Evolutionary conservation across 2,113 vertebrate genomes (phyloP).

Genomic region (Bubalus kerabau): DNA sequence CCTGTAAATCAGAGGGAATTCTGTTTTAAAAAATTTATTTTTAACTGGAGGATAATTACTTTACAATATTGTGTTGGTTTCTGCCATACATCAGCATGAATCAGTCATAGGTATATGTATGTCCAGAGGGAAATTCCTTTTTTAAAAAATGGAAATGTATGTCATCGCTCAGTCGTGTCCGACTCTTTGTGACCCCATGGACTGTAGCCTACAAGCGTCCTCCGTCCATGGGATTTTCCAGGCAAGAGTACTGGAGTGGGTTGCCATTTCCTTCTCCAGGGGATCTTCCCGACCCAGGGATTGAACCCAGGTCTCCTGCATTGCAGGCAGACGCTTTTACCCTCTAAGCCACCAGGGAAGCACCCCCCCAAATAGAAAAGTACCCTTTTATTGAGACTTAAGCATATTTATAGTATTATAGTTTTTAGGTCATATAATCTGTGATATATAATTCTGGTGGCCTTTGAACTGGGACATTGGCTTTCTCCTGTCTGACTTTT

Average conservation of each 20-base stretch:
- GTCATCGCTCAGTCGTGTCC: too few relatives aligned
- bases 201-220: too few relatives aligned
- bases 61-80: neutral
- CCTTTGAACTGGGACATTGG: neutral
- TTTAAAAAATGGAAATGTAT: slow-evolving; percentile 67
- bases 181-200: too few relatives aligned
- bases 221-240: too few relatives aligned
- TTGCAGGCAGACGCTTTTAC: too few relatives aligned
- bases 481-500: neutral
- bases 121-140: neutral
- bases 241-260: too few relatives aligned
- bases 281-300: too few relatives aligned
- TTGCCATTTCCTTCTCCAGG: too few relatives aligned
- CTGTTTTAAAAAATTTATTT: neutral
- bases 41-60: neutral
- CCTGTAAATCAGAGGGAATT: neutral
- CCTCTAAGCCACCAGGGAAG: too few relatives aligned
- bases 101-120: neutral
- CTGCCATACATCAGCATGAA: neutral
- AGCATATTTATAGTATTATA: slow-evolving; percentile 82
- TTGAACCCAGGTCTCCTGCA: too few relatives aligned
- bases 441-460: too few relatives aligned
- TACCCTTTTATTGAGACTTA: slow-evolving; percentile 83
- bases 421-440: slow-evolving; percentile 69
- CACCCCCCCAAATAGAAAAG: slow-evolving; percentile 73